Conservation (phyloP, 2,113 vertebrate species). For the Tonatia bakeri region DNA sequence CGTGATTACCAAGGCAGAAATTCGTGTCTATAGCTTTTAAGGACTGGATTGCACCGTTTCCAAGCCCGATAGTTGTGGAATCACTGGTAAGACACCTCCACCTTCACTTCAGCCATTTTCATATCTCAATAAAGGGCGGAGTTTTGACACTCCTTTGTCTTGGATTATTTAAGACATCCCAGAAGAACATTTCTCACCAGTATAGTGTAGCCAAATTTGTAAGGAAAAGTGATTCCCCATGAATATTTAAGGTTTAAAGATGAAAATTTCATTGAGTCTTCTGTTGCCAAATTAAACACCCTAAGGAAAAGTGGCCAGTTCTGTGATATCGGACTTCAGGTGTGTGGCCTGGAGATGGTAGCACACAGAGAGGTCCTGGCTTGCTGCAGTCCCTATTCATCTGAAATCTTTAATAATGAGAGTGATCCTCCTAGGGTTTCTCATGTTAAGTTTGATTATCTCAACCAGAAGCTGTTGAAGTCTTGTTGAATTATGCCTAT, state of each 20-base stretch:
- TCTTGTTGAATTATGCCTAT: slow-evolving; percentile 97
- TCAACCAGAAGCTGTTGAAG: slow-evolving; percentile 96
- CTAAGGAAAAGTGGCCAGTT: slow-evolving; percentile 98
- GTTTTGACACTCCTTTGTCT: slow-evolving; percentile 72
- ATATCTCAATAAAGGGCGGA: slow-evolving; percentile 78
- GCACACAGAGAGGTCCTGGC: slow-evolving; percentile 97
- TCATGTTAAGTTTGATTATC: slow-evolving; percentile 96
- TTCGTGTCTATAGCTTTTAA: slow-evolving; percentile 96
- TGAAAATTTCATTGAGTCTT: slow-evolving; percentile 97
- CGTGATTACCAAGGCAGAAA: slow-evolving; percentile 94
- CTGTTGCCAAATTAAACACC: slow-evolving; percentile 98
- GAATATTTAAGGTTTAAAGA: slow-evolving; percentile 99
- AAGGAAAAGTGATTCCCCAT: slow-evolving; percentile 94
- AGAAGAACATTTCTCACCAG: slow-evolving; percentile 70
- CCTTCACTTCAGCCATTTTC: slow-evolving; percentile 81
- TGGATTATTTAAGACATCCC: slow-evolving; percentile 68
- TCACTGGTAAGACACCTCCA: slow-evolving; percentile 79
- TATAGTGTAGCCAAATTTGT: slow-evolving; percentile 74
- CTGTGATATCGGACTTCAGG: slow-evolving; percentile 98
- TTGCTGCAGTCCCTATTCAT: slow-evolving; percentile 98
- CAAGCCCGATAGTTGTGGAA: slow-evolving; percentile 95
- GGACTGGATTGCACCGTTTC: slow-evolving; percentile 96
- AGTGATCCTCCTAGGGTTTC: slow-evolving; percentile 93
- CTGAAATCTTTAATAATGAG: slow-evolving; percentile 98
- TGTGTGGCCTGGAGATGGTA: slow-evolving; percentile 96